phyloP scores from a whole-genome alignment of 2,888 invertebrate species.

The Microchrysa polita region DNA sequence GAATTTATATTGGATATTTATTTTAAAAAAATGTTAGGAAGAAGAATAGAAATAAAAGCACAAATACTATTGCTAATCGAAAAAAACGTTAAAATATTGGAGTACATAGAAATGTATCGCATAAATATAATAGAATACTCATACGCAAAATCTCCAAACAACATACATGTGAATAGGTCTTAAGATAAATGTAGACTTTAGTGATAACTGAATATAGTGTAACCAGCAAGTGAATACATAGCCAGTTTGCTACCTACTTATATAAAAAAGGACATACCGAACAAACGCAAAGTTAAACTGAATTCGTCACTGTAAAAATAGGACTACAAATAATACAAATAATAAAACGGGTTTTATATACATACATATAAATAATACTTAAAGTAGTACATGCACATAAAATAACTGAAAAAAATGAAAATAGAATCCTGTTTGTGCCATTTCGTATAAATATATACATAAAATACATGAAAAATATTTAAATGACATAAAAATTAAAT shows the following conservation, averaged over 20 bases:
- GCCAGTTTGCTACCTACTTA: no score
- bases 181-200: no score
- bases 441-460: slow-evolving; percentile 13
- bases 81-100: neutral
- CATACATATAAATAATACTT: neutral
- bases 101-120: no score
- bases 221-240: no score
- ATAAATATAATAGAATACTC: slow-evolving; percentile 4
- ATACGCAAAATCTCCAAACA: neutral
- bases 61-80: neutral
- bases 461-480: no score
- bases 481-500: neutral
- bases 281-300: no score
- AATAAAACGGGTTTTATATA: slow-evolving; percentile 32
- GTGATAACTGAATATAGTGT: no score
- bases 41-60: neutral
- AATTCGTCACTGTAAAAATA: neutral
- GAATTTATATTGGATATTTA: slow-evolving; percentile 29
- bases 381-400: neutral
- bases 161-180: no score
- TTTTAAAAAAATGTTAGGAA: slow-evolving; percentile 25
- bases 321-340: neutral
- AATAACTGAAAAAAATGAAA: neutral
- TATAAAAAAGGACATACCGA: no score
- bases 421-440: slow-evolving; percentile 32